phyloP scores from a whole-genome alignment of 2,113 vertebrate genomes.

The Neodon shergylaensis region DNA sequence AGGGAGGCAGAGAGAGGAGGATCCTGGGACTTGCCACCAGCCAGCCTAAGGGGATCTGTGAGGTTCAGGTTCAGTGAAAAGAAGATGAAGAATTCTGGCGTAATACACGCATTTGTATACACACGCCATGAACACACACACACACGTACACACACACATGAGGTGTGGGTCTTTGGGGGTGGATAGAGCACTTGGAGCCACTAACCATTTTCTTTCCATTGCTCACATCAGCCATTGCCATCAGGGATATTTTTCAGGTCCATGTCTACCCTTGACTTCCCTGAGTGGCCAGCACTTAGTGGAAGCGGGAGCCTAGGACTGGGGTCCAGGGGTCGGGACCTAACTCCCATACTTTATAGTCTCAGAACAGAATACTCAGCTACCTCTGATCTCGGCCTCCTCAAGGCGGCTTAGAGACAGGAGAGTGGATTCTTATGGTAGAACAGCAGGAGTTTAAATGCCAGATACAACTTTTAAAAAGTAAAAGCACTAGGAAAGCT shows the following conservation, averaged over 20 bases:
- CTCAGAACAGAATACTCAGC: not conserved
- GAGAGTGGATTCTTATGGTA: not conserved
- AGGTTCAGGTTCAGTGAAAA: not conserved
- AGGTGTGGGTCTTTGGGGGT: not conserved
- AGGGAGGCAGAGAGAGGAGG: not conserved
- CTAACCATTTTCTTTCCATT: not conserved
- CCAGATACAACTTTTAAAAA: not conserved
- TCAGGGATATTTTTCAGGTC: not conserved
- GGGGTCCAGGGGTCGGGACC: not conserved
- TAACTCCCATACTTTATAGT: not conserved
- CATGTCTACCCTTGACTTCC: not conserved
- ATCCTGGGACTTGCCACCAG: too few species aligned
- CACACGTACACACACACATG: not conserved
- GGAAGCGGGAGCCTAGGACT: not conserved
- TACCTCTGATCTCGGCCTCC: not conserved
- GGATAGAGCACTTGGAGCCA: not conserved
- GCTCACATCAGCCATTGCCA: not conserved
- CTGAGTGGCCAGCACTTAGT: not conserved
- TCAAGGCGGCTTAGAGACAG: not conserved
- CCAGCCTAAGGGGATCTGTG: not conserved
- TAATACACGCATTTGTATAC: too few species aligned
- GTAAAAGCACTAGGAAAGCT: not conserved
- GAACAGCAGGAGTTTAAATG: not conserved
- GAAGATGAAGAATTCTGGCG: too few species aligned
- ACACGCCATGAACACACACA: not conserved